Base-by-base conservation (phyloP, 2,113 vertebrate species). In the Calyptommatus sinebrachiatus region DNA sequence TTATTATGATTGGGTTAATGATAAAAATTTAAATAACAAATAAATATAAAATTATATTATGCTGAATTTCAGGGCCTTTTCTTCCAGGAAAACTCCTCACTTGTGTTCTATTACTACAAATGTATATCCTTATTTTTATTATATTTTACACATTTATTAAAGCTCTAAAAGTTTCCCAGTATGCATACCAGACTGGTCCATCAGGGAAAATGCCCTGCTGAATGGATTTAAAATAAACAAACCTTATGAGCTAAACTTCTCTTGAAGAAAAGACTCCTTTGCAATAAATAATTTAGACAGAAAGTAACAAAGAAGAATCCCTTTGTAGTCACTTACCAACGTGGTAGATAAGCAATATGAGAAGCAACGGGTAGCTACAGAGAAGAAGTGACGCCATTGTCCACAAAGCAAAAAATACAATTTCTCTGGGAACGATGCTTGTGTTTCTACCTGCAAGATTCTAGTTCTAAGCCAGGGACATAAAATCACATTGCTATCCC, bases 271-370 rank as follows among this genome's bases (percentile, higher is more conserved):
- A 22, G 21, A 8, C 20, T 48, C 41, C 28, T 31, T 50, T 60
- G 50, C 11, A 21, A 31, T 74, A 20, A 28, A 53, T 1, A 67
- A 16, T 29, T 4, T 74, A 16, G 57, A 62, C 22, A 35, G 28
- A 57, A 69, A 66, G 53, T 53, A 83, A 14, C 7, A 71, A 61
- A 26, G 50, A 5, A 28, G 18, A 22, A 50, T 73, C 11, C 45
- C 81, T 5, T 61, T 45, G 84, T 67, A 73, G 57, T 16, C 1
- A 66, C 61, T 29, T 50, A 76, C 28, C 76, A 60, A 21, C 61
- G 14, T 7, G 1, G 46, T 50, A 0, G 0, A 61, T 45, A 4
- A 69, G 60, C 8, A 77, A 20, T 5, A 20, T 1, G 28, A 0
- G 4, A 3, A 72, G 61, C 8, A n/a, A 31, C 41, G 67, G 24